phyloP scores from a whole-genome alignment of 1,140 invertebrate genomes.

The Bombus waltoni region DNA sequence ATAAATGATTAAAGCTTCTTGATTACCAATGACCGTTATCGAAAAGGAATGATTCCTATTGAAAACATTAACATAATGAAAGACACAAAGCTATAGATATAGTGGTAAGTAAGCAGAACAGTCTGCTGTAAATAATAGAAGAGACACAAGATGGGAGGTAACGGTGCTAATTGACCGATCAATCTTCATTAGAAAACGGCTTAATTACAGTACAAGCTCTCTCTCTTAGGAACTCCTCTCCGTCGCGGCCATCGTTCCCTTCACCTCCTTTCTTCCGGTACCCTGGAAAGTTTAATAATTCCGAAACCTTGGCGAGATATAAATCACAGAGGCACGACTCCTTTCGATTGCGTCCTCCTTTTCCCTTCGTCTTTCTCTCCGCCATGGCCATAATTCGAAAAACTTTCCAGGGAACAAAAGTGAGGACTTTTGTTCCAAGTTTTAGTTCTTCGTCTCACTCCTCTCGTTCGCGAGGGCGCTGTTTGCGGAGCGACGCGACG shows the following conservation, averaged over 20 bases:
- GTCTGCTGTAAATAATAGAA: constrained; percentile 63
- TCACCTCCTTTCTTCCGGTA: constrained; percentile 24
- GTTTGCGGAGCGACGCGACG: constrained; percentile 80
- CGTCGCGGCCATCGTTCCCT: constrained; percentile 7
- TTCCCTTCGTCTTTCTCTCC: constrained; percentile 45
- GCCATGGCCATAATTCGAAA: constrained; percentile 79
- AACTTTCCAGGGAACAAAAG: constrained; percentile 81
- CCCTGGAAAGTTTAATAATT: constrained; percentile 70
- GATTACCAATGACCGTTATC: too few species aligned
- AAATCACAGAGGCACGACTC: constrained; percentile 70
- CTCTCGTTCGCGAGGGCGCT: constrained; percentile 44
- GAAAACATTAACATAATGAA: background rate
- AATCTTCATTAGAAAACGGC: constrained; percentile 78
- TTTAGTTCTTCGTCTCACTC: constrained; percentile 67
- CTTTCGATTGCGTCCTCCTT: constrained; percentile 46
- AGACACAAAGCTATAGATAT: background rate
- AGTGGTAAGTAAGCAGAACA: background rate
- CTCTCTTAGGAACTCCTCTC: constrained; percentile 33
- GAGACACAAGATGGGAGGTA: constrained; percentile 70
- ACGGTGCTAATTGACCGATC: constrained; percentile 77
- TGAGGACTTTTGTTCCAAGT: constrained; percentile 82
- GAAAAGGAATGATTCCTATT: background rate
- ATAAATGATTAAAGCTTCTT: background rate
- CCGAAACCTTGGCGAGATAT: constrained; percentile 73
- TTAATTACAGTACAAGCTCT: constrained; percentile 77